Base-by-base conservation (phyloP, 2,888 invertebrate genomes). In the Carterocephalus palaemon region DNA sequence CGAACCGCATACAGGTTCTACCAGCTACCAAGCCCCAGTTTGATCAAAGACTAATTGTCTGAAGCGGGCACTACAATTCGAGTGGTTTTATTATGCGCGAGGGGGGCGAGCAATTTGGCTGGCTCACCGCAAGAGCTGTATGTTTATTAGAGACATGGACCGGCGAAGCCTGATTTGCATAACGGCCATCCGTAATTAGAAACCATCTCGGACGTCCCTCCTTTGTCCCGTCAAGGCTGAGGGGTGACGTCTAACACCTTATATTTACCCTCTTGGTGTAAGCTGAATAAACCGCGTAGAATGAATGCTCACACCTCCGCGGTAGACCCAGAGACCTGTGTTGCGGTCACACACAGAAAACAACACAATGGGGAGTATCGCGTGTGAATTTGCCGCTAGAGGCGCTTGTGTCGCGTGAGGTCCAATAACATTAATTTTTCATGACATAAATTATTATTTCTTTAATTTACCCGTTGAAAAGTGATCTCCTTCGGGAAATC, bases 121-220 rank as follows among this genome's bases (percentile, higher is more conserved):
- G 68, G 65, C 67, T 69, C 78, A 77, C 82, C 84, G 75, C 82
- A 81, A 77, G 80, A 72, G 42, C 28, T 13, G 76, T 74, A 74
- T 85, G 85, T 85, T 82, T 85, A 85, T 85, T 85, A 85, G 74
- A 85, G 82, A 81, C 81, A 77, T 69, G 74, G 75, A 71, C 70
- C 62, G 67, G 70, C 70, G 70, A 74, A 64, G 60, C 71, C 76
- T 78, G 77, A 85, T 86, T 85, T 84, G 84, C 85, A 86, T 85
- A 86, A 83, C 85, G 82, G 70, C 73, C 81, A n/a, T 72, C 79
- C 79, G 84, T 86, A 86, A 86, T 86, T 86, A 85, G 84, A 85
- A 83, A 82, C 82, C 84, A 79, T 85, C 84, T 84, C 81, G 75
- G 73, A 74, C 74, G 75, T 68, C 70, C 72, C 70, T 73, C 81